These are phyloP conservation scores for Therioaphis trifolii DNA, from an alignment of 2,888 invertebrate genomes.

Conservation along the genomic window DNA sequence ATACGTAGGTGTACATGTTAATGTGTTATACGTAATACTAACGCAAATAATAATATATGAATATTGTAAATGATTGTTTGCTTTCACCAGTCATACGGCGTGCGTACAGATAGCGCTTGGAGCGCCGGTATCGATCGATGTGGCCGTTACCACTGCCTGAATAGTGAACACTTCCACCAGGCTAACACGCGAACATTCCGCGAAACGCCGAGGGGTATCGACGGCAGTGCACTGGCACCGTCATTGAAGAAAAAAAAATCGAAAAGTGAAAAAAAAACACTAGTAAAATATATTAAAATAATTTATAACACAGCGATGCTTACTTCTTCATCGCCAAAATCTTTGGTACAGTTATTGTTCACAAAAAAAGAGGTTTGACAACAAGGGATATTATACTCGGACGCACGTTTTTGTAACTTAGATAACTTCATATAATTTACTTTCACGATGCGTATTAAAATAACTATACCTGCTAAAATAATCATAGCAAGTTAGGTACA, in stretches of 20 bases:
- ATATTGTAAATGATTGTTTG: slow-evolving; percentile 5
- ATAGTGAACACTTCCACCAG: slow-evolving; percentile 1
- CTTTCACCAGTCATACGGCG: slow-evolving; percentile 10
- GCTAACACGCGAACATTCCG: slow-evolving; percentile 45
- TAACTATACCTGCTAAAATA: no score
- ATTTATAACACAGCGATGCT: neutral
- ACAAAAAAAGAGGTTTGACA: neutral
- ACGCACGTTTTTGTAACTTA: neutral
- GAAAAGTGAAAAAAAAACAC: neutral
- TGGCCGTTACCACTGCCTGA: neutral
- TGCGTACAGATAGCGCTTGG: slow-evolving; percentile 54
- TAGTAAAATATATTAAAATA: neutral
- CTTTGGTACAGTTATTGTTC: neutral
- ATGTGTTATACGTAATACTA: neutral
- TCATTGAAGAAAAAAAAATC: neutral
- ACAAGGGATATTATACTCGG: neutral
- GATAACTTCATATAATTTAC: no score
- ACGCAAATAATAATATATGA: neutral
- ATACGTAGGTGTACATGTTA: no score
- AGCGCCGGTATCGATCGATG: slow-evolving; percentile 44
- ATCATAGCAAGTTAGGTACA: no score
- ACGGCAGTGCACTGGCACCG: slow-evolving; percentile 6
- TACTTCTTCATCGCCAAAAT: no score
- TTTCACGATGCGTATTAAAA: no score
- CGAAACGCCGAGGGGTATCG: slow-evolving; percentile 28